Percentiles rank a stretch among this genome's conserved stretches.
phyloP scores from a whole-genome alignment of 2,888 invertebrate species.

The Ormyrus rosae region DNA sequence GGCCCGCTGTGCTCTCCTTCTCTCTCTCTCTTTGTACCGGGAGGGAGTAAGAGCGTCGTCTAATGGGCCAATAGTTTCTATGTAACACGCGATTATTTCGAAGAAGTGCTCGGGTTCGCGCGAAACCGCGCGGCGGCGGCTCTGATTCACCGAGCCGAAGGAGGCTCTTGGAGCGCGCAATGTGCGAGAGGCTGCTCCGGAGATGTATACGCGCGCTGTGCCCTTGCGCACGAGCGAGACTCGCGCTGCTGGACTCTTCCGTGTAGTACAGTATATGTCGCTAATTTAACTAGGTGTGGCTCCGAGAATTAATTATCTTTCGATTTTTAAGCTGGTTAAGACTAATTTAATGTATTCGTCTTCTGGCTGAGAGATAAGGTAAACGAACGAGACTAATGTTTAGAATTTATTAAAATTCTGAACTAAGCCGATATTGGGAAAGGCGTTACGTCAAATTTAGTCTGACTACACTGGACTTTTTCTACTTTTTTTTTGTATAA shows the following conservation, averaged over 20 bases:
- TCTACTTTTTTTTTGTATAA: no score
- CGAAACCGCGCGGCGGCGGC: not conserved
- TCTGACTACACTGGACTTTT: no score
- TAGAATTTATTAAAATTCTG: no score
- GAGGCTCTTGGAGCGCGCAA: not conserved
- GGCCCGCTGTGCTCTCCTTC: not conserved
- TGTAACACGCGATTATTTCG: constrained; percentile 52
- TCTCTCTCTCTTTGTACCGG: constrained; percentile 1
- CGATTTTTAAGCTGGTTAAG: no score
- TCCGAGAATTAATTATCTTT: no score
- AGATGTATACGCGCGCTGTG: not conserved
- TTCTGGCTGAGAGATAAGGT: no score
- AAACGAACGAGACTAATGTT: no score
- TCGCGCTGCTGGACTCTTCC: not conserved
- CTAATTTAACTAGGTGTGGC: no score
- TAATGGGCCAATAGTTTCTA: constrained; percentile 41
- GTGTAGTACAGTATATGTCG: not conserved
- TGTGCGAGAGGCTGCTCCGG: not conserved
- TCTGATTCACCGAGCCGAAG: constrained; percentile 32
- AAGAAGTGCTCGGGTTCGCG: constrained; percentile 32
- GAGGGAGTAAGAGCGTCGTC: constrained; percentile 24
- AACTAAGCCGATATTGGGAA: no score
- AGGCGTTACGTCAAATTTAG: no score
- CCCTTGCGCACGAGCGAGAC: not conserved
- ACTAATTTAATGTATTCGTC: no score